Conservation (phyloP, 2,113 vertebrate genomes). For the Oncorhynchus tshawytscha region DNA sequence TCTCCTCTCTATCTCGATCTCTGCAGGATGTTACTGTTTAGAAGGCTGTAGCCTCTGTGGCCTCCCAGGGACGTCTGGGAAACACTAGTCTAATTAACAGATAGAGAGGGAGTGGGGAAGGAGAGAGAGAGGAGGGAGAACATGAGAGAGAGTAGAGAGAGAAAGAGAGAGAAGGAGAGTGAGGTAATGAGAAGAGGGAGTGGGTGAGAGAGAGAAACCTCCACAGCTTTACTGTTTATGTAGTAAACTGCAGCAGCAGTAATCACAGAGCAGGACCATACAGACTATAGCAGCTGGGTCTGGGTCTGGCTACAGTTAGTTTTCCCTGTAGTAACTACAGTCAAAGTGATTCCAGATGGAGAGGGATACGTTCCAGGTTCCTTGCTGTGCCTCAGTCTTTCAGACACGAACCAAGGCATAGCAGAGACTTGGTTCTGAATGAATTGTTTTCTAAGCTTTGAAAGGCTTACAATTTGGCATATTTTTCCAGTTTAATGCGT, state of each 20-base stretch:
- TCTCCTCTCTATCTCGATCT: neutral
- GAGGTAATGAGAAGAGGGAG: too few relatives aligned
- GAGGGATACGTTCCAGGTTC: conserved; percentile 21
- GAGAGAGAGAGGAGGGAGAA: neutral
- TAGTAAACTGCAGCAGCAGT: neutral
- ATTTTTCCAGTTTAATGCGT: neutral
- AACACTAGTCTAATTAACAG: conserved; percentile 11
- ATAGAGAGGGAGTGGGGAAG: neutral
- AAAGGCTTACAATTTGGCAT: too few relatives aligned
- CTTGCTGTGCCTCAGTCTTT: conserved; percentile 3
- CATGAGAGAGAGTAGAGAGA: too few relatives aligned
- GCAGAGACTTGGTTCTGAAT: conserved; percentile 17
- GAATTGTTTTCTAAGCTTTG: too few relatives aligned
- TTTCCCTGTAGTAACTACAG: neutral
- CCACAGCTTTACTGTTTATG: neutral
- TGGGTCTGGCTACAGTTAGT: neutral
- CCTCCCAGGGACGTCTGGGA: conserved; percentile 62
- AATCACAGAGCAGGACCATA: neutral
- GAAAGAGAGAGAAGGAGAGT: too few relatives aligned
- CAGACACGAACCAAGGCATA: conserved; percentile 19
- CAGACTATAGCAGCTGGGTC: neutral
- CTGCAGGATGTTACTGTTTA: conserved; percentile 15
- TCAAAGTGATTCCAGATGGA: conserved; percentile 33
- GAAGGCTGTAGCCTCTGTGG: conserved; percentile 33
- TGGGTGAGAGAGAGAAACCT: neutral